Evolutionary conservation across 2,797 vertebrate species (phyloP).

Genomic region (Coregonus suidteri): DNA sequence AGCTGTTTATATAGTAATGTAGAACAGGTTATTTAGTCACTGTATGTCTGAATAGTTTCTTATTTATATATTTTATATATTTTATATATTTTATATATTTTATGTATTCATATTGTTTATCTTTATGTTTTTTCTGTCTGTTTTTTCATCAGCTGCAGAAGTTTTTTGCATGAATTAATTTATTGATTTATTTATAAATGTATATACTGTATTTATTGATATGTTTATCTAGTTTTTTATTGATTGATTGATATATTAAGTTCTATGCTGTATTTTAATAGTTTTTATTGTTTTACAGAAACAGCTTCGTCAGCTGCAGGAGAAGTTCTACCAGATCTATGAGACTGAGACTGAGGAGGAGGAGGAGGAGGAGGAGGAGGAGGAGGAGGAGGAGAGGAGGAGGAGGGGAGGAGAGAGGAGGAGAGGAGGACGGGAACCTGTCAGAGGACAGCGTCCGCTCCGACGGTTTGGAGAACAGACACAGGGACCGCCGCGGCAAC

Average conservation of each 20-base stretch:
- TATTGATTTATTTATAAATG: background rate
- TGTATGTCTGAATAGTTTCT: too few species aligned
- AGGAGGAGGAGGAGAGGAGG: background rate
- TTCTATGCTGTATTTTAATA: background rate
- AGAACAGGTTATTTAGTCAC: too few species aligned
- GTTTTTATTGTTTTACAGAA: constrained; percentile 69
- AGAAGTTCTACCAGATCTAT: constrained; percentile 99
- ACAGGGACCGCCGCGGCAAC: constrained; percentile 40
- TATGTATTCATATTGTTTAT: too few species aligned
- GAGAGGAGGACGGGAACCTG: constrained; percentile 93
- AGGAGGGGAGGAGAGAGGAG: constrained; percentile 52
- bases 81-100: too few species aligned
- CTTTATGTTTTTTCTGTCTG: too few species aligned
- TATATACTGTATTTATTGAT: background rate
- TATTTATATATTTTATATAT: too few species aligned
- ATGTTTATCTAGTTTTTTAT: background rate
- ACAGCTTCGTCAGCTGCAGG: constrained; percentile 97
- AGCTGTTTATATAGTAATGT: too few species aligned
- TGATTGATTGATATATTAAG: background rate
- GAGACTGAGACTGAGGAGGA: constrained; percentile 86
- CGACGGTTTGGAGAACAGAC: constrained; percentile 83
- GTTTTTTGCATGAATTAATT: too few species aligned
- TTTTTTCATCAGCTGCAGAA: too few species aligned
- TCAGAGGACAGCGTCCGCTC: constrained; percentile 97
- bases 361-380: constrained; percentile 31